Conservation (phyloP, 2,888 invertebrate species). For the Noctua pronuba region DNA sequence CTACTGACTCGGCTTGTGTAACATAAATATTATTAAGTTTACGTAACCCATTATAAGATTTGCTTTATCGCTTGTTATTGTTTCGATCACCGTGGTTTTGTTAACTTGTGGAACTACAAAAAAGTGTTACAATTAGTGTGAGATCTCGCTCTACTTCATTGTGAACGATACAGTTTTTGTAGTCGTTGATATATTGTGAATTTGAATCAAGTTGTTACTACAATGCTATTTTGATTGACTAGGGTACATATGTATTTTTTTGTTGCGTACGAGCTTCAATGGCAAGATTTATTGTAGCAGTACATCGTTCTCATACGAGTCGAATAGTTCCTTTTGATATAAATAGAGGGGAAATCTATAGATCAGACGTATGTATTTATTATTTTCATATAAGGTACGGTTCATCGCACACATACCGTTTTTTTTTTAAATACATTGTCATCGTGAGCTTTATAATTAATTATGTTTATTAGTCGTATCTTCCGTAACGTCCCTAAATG, state of each 20-base stretch:
- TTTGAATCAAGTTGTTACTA: slow-evolving; percentile 48
- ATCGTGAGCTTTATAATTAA: slow-evolving; percentile 31
- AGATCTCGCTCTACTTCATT: slow-evolving; percentile 56
- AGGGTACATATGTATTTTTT: slow-evolving; percentile 37
- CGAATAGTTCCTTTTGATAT: slow-evolving; percentile 50
- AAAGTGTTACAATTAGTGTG: slow-evolving; percentile 57
- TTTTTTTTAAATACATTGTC: slow-evolving; percentile 11
- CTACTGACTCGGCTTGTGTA: slow-evolving; percentile 59
- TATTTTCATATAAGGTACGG: slow-evolving; percentile 30
- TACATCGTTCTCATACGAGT: slow-evolving; percentile 42
- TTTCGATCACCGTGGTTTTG: slow-evolving; percentile 65
- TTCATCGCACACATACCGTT: slow-evolving; percentile 7
- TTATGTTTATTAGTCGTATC: slow-evolving; percentile 39
- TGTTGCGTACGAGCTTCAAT: slow-evolving; percentile 42
- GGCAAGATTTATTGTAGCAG: slow-evolving; percentile 52
- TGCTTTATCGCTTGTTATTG: slow-evolving; percentile 71
- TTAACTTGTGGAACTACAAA: slow-evolving; percentile 53
- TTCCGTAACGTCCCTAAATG: slow-evolving; percentile 50
- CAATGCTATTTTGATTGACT: slow-evolving; percentile 61
- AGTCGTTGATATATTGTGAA: slow-evolving; percentile 41
- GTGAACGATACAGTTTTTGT: slow-evolving; percentile 42
- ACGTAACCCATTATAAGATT: slow-evolving; percentile 71
- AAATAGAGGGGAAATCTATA: slow-evolving; percentile 38
- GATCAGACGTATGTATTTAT: slow-evolving; percentile 21
- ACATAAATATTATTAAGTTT: slow-evolving; percentile 67